Evolutionary conservation across 2,113 vertebrate species (phyloP).

Genomic region (Cardinalis cardinalis): DNA sequence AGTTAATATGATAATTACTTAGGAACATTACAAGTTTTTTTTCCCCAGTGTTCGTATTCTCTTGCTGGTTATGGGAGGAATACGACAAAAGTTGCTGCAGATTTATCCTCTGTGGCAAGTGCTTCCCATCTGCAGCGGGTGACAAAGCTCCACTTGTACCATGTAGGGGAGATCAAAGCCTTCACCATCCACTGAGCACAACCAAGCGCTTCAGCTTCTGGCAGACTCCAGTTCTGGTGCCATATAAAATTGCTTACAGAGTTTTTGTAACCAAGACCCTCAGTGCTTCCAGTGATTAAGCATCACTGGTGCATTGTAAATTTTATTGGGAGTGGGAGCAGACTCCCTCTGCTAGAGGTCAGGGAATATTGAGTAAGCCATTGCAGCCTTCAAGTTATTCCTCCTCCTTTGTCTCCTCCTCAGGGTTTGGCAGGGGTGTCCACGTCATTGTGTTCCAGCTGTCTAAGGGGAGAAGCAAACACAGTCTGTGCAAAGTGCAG

Average conservation of each 20-base stretch:
- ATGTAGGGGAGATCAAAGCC: not conserved
- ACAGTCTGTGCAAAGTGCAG: not conserved
- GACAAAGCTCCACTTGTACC: not conserved
- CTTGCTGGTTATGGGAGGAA: not conserved
- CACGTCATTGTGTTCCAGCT: not conserved
- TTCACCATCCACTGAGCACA: rapidly evolving
- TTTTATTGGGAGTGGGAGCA: not conserved
- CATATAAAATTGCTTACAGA: not conserved
- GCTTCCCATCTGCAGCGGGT: not conserved
- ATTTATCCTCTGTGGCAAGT: not conserved
- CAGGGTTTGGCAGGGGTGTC: not conserved
- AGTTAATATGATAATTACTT: not conserved
- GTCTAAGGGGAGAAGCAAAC: not conserved
- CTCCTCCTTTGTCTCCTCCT: not conserved
- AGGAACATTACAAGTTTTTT: not conserved
- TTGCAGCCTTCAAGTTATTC: not conserved
- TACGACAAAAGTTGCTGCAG: not conserved
- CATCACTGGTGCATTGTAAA: not conserved
- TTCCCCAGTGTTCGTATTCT: rapidly evolving
- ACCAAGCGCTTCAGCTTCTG: not conserved
- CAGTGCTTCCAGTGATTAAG: not conserved
- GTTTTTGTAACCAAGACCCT: not conserved
- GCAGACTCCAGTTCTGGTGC: not conserved
- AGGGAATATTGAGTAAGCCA: not conserved
- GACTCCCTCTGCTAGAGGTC: not conserved